Evolutionary conservation across 1,140 invertebrate species (phyloP), one percentile per base, ranked within the genome.

Genomic region (Belonocnema kinseyi): DNA sequence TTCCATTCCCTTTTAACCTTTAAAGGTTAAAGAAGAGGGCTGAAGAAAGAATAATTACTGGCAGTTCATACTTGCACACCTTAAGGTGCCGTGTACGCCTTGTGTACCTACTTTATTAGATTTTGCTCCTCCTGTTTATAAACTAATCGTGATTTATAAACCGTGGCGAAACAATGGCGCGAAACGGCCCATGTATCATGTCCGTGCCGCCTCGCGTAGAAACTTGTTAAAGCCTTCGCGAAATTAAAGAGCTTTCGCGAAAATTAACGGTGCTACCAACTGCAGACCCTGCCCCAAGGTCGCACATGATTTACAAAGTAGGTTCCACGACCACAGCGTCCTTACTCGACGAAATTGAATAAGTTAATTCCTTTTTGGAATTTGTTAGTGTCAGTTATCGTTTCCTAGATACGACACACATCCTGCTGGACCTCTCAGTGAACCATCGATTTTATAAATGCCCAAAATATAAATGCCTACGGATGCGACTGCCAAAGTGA

Each of bases 71-170:
- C 61, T 26, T 16, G 33, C 76, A 66, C 77, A 77, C 79, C 80
- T 81, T 82, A 81, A 80, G 82, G 78, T 61, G 58, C 58, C 58
- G 61, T 14, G 21, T 80, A 78, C 77, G 79, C 46, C 51, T 77
- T 79, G 76, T 21, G 58, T 75, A 58, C 83, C 73, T 72, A 81
- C 82, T 88, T 86, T 90, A 88, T 89, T 86, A 85, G 80, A 74
- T 76, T 71, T 75, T 66, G 66, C 74, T 78, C 82, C 72, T 72
- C 79, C 83, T 86, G 86, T 89, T 88, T 88, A 89, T 87, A 87
- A 88, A 89, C 87, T 90, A 89, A 90, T 90, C 88, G 87, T 89
- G 88, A 88, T 90, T 89, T 90, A 89, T 90, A 89, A 89, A 88
- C 84, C 84, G 76, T 83, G 79, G 77, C 78, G 77, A 88, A 89